Base-by-base conservation (phyloP, 2,113 vertebrate genomes). In the Crypturellus undulatus region DNA sequence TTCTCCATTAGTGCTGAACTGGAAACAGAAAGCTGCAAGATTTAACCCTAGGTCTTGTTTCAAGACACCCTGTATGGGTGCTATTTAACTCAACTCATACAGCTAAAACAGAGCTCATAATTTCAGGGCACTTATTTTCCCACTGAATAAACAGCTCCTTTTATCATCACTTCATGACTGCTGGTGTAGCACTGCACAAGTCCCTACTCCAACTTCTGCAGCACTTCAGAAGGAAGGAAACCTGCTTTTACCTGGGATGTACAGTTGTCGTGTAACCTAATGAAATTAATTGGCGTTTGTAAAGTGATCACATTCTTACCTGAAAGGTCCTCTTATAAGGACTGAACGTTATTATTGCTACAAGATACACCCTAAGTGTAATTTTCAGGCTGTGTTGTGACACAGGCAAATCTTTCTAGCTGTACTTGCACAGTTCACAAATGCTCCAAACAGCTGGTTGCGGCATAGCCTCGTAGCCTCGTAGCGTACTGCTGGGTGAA, bases 261-360 rank as follows among this genome's bases (percentile, higher is more conserved):
- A n/a, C 7, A 34, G 7, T 90, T 3, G 10, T 38, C 38, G 34
- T 0, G 0, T n/a, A 45, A 34, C 47, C 60, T 59, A n/a, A 52
- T 43, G 47, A 92, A 85, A 88, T 9, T 13, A n/a, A 19, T 20
- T 51, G 54, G n/a, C 40, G 62, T 26, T 42, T n/a, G 34, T 34
- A n/a, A 77, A 92, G 28, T 8, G 19, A 49, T 89, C 75, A 45
- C n/a, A 14, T 11, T 83, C 63, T 51, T 59, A 65, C 20, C 42
- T 67, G 40, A 75, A 80, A 82, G 21, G 21, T 22, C 67, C 9
- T 64, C 5, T 78, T 83, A 10, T 36, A 36, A 80, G 42, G 60
- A 38, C 28, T 42, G 24, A 18, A 9, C 3, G 70, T 89, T 73
- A 64, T 16, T 84, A 28, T 45, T 42, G 3, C 17, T 71, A 38